These are phyloP conservation scores for Drosophila histrio DNA, from an alignment of 2,888 invertebrate species.

Conservation along the genomic window DNA sequence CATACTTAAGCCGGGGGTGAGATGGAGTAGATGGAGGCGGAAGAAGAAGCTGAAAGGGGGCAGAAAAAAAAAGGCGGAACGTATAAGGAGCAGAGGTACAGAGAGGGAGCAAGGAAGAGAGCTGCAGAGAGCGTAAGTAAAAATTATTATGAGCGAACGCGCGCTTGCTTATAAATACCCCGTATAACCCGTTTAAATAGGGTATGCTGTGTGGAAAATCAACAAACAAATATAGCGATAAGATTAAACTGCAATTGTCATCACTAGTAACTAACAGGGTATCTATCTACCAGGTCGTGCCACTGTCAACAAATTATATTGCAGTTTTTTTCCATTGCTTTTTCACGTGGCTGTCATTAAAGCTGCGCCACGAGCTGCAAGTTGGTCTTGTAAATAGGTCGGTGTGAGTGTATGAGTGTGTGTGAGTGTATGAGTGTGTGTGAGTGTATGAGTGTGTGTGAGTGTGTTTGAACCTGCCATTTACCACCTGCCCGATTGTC, in stretches of 20 bases:
- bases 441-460: not conserved
- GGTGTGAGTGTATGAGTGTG: not conserved
- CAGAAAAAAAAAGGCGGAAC: not conserved
- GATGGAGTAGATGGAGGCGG: too few species aligned
- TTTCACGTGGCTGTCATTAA: slow-evolving; percentile 19
- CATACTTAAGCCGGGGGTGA: not conserved
- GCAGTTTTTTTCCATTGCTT: not conserved
- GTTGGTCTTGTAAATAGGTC: slow-evolving; percentile 37
- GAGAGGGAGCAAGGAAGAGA: not conserved
- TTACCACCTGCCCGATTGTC: slow-evolving; percentile 7
- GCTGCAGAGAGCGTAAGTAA: slow-evolving; percentile 20
- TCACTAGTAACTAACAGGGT: not conserved
- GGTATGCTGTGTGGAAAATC: not conserved
- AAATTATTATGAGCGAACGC: slow-evolving; percentile 26
- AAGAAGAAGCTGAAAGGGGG: not conserved
- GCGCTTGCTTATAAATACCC: slow-evolving; percentile 2
- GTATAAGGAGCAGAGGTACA: not conserved
- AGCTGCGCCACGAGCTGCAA: slow-evolving; percentile 33
- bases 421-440: not conserved
- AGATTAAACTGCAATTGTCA: not conserved
- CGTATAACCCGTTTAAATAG: not conserved
- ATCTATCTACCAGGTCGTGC: not conserved
- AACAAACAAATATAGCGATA: too few species aligned
- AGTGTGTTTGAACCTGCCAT: not conserved
- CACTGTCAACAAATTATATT: not conserved